phyloP scores from a whole-genome alignment of 2,113 vertebrate species.

The Gallinago paraguaiae region DNA sequence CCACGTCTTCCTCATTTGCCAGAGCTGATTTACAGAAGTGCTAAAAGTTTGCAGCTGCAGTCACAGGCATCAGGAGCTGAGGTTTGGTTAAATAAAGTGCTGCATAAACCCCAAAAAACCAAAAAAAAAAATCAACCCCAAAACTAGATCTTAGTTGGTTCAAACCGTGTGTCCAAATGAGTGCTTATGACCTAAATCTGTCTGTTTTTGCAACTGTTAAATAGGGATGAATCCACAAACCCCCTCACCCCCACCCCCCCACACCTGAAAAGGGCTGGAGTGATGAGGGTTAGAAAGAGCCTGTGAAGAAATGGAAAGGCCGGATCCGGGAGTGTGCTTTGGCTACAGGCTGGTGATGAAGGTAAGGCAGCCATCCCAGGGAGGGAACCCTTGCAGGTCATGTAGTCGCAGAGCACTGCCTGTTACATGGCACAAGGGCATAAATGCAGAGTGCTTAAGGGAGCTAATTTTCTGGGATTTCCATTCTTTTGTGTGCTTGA shows the following conservation, averaged over 20 bases:
- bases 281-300: background rate
- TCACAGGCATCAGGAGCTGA: background rate
- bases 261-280: background rate
- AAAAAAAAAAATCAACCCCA: background rate
- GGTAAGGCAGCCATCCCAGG: background rate
- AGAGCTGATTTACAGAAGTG: slow-evolving; percentile 1
- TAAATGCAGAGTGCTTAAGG: background rate
- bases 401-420: background rate
- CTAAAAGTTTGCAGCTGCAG: background rate
- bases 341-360: background rate
- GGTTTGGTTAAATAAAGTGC: background rate
- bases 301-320: background rate
- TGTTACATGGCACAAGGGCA: fast-evolving
- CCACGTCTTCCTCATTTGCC: background rate
- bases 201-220: background rate
- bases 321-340: background rate
- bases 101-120: background rate
- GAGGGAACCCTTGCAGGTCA: background rate
- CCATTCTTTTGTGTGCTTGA: background rate
- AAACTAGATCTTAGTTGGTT: background rate
- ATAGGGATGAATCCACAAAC: background rate
- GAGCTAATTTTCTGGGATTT: background rate
- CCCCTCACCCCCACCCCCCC: background rate
- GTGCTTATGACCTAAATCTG: background rate
- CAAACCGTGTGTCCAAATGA: background rate